Evolutionary conservation across 2,797 vertebrate genomes (phyloP), one percentile per base, ranked within the genome.

Genomic region (Steatocranus sp.): DNA sequence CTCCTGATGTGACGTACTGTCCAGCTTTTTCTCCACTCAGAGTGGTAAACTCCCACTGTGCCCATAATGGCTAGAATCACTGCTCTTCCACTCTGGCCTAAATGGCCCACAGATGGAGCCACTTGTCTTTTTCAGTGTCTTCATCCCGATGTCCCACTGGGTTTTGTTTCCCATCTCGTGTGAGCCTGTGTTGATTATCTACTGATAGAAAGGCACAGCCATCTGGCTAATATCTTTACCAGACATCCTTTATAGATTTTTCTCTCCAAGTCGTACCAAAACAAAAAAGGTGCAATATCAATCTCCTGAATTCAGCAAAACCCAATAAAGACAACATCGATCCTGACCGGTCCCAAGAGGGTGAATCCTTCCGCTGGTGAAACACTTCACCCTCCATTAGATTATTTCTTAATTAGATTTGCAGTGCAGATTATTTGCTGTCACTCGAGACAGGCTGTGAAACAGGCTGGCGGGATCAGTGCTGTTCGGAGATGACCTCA

Each of bases 391-490:
- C 27, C 63, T 83, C 79, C 61, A 80, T 91, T 70, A 85, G 54
- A 74, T 83, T 63, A 27, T 68, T 63, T 87, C 74, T 80, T 84
- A 70, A 88, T 88, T 85, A 70, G 86, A 90, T 80, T 63, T 56
- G 86, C 30, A 51, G 36, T 32, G 5, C 70, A 66, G 81, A 84
- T 86, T 38, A 80, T 85, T 82, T 68, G 68, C 54, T 0, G 23
- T 51, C 78, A 34, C 15, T 2, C n/a, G 20, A 41, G 78, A 86
- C 78, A 58, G 17, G 78, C 15, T 38, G 58, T 73, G 36, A 82
- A 82, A 50, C 7, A 18, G 32, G 78, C 43, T 6, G 63, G 18
- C 30, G 4, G 73, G 75, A 63, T 87, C 76, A 2, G 82, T 80
- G 32, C 58, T 3, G 43, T 2, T 2, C 15, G 30, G 82, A 83